A percentile compares a stretch with the other conserved stretches of the same genome.
Evolutionary conservation across 2,888 invertebrate genomes (phyloP).

Genomic region (Rhagophthalmus giganteus): DNA sequence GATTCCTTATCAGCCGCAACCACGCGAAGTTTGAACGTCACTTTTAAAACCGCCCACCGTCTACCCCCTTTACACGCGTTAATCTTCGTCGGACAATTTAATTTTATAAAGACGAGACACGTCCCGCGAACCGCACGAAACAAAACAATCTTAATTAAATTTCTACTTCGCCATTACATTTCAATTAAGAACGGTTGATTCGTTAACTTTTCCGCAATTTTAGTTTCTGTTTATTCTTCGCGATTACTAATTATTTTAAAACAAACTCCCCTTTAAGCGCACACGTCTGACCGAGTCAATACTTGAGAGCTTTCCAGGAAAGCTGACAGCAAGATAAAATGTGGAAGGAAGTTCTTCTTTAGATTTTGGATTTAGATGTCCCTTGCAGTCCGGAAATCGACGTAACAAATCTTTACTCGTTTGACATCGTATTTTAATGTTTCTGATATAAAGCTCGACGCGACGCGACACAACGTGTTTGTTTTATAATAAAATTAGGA

Average conservation of each 20-base stretch:
- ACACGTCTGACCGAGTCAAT: conserved; percentile 1
- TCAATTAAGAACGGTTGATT: not conserved
- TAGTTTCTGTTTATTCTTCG: not conserved
- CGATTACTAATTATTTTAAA: conserved; percentile 1
- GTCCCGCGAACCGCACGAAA: no score
- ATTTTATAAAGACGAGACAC: no score
- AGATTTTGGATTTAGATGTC: conserved; percentile 20
- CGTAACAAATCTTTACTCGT: conserved; percentile 13
- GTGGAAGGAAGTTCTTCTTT: conserved; percentile 15
- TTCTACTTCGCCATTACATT: not conserved
- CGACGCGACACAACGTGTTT: no score
- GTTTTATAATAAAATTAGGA: no score
- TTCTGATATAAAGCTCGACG: conserved; percentile 1
- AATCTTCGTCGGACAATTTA: no score
- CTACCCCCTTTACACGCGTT: no score
- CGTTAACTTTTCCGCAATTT: not conserved
- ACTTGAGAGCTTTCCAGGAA: conserved; percentile 4
- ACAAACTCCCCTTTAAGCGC: not conserved
- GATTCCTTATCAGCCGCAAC: no score
- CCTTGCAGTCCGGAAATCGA: conserved; percentile 15
- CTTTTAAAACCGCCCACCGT: no score
- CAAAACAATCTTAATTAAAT: not conserved
- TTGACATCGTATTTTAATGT: conserved; percentile 14
- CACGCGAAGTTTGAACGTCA: no score
- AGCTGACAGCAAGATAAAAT: conserved; percentile 19